These are phyloP conservation scores for Bucco capensis DNA, from an alignment of 2,113 vertebrate genomes.

Conservation along the genomic window DNA sequence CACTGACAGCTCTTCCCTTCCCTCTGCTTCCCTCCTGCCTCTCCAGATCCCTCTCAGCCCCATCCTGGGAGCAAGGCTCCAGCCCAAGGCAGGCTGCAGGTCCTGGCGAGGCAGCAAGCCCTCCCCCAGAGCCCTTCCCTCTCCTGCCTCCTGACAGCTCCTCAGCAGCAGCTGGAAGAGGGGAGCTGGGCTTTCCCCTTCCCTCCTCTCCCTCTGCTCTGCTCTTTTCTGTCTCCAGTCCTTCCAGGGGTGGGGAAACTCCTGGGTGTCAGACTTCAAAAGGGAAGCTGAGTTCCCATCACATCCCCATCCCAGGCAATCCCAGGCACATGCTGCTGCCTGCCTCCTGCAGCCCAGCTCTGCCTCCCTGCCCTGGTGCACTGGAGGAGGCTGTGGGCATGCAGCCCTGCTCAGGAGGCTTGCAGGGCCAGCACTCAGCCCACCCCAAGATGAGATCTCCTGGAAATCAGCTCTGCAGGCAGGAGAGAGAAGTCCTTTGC, in stretches of 20 bases:
- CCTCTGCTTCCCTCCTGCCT: background rate
- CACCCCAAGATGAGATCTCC: background rate
- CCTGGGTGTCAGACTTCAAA: slow-evolving; percentile 75
- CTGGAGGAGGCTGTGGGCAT: accelerated
- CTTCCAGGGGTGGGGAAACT: slow-evolving; percentile 71
- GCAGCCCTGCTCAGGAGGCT: background rate
- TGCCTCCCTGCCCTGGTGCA: no score
- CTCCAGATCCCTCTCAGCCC: background rate
- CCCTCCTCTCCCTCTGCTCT: no score
- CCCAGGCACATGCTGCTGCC: slow-evolving; percentile 47
- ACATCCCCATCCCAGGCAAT: slow-evolving; percentile 57
- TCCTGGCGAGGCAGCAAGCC: background rate
- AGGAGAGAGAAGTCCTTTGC: background rate
- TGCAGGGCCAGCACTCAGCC: background rate
- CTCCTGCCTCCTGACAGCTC: background rate
- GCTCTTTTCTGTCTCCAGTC: background rate
- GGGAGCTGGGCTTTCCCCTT: background rate
- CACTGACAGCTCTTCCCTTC: background rate
- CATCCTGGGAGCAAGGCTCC: accelerated
- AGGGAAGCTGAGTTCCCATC: slow-evolving; percentile 68
- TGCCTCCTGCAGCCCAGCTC: no score
- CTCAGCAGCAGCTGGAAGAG: slow-evolving; percentile 45
- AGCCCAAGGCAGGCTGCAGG: background rate
- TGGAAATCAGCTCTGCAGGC: background rate
- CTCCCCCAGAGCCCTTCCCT: slow-evolving; percentile 22